phyloP scores from a whole-genome alignment of 2,113 vertebrate species.

The Syngnathus scovelli region DNA sequence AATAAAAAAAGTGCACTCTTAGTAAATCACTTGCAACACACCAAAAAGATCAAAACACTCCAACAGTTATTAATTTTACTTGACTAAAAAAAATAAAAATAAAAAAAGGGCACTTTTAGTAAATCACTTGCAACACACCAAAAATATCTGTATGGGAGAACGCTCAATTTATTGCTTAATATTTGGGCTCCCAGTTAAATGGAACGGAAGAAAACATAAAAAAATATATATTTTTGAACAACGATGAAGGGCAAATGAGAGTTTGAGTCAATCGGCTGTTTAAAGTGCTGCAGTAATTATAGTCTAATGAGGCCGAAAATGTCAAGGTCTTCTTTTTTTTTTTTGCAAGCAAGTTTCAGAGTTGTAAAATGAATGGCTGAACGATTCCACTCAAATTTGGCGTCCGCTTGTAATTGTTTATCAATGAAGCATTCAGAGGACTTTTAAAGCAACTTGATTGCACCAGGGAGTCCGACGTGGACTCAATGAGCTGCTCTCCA shows the following conservation, averaged over 20 bases:
- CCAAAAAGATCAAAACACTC: no score
- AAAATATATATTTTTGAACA: not conserved
- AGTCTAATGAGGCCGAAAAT: not conserved
- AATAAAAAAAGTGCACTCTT: not conserved
- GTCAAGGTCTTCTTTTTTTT: not conserved
- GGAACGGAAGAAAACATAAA: no score
- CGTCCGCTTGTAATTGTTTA: not conserved
- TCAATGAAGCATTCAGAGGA: conserved; percentile 1
- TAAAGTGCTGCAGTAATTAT: conserved; percentile 3
- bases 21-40: not conserved
- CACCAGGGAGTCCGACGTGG: not conserved
- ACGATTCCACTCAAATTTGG: not conserved
- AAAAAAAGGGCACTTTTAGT: not conserved
- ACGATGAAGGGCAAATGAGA: not conserved
- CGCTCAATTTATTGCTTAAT: not conserved
- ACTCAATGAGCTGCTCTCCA: not conserved
- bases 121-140: no score
- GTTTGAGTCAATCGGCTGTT: not conserved
- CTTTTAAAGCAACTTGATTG: conserved; percentile 1
- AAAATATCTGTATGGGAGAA: not conserved
- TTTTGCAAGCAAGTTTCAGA: not conserved
- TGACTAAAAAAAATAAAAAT: no score
- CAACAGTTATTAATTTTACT: no score
- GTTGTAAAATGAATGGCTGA: not conserved
- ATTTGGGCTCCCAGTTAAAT: no score